Evolutionary conservation across 2,888 invertebrate species (phyloP).

Genomic region (Augiades crinisus): DNA sequence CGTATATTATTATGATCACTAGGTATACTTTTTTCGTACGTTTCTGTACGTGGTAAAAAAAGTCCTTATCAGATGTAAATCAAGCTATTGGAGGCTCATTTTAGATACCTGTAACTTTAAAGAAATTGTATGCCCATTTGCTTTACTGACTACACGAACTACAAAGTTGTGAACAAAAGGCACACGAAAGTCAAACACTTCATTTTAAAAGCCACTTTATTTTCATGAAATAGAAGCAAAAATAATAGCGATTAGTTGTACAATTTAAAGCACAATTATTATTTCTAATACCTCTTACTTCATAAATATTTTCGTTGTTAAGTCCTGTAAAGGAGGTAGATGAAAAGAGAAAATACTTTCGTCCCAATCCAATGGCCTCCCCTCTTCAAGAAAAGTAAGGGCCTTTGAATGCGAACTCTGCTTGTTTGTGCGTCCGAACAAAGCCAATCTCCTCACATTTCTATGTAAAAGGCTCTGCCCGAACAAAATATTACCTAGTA

Average conservation of each 20-base stretch:
- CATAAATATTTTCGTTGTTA: slow-evolving; percentile 9
- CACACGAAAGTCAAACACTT: too few species aligned
- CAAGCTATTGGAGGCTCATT: too few species aligned
- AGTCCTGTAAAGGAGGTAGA: neutral
- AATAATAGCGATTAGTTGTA: neutral
- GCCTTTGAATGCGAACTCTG: slow-evolving; percentile 58
- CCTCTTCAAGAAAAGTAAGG: slow-evolving; percentile 41
- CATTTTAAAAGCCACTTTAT: too few species aligned
- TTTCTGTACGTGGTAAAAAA: too few species aligned
- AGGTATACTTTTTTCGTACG: too few species aligned
- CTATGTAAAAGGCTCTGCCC: slow-evolving; percentile 60
- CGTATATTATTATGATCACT: too few species aligned
- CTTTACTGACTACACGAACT: too few species aligned
- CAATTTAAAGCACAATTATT: neutral
- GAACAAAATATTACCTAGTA: slow-evolving; percentile 60
- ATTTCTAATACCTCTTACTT: neutral
- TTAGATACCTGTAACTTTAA: too few species aligned
- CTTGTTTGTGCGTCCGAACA: slow-evolving; percentile 66
- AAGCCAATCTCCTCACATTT: slow-evolving; percentile 63
- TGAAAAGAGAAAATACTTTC: slow-evolving; percentile 24
- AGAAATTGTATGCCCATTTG: too few species aligned
- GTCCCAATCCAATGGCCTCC: slow-evolving; percentile 31
- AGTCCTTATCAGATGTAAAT: too few species aligned
- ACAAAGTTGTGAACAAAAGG: too few species aligned
- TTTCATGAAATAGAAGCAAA: too few species aligned